phyloP scores from a whole-genome alignment of 2,888 invertebrate genomes.

The Epistrophella euchroma region DNA sequence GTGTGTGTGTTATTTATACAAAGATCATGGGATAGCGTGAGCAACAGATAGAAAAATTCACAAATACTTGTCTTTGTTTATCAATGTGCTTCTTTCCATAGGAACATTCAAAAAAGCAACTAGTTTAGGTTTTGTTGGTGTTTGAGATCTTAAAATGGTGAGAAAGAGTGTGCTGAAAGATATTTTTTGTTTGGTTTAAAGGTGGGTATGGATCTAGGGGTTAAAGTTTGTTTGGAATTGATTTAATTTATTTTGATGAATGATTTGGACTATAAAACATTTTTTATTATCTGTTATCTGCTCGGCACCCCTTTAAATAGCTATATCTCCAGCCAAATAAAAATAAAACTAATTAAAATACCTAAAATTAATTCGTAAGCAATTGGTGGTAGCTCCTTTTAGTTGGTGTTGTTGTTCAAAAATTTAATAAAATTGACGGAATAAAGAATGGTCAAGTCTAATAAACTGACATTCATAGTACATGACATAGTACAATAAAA shows the following conservation, averaged over 20 bases:
- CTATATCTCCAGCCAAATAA: too few species aligned
- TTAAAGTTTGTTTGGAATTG: background rate
- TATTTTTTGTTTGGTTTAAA: conserved; percentile 18
- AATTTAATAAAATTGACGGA: too few species aligned
- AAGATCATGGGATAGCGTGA: conserved; percentile 19
- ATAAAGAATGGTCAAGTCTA: too few species aligned
- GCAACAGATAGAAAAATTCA: background rate
- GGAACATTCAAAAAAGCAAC: conserved; percentile 62
- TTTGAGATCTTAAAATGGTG: conserved; percentile 42
- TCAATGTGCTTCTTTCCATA: conserved; percentile 1
- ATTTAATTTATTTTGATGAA: background rate
- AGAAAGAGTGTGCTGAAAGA: conserved; percentile 58
- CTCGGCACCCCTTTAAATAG: too few species aligned
- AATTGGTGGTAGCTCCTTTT: too few species aligned
- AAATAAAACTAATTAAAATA: too few species aligned
- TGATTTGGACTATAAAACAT: too few species aligned
- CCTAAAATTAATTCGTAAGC: too few species aligned
- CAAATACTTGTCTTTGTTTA: background rate
- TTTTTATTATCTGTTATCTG: too few species aligned
- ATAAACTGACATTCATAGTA: too few species aligned
- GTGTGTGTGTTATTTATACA: background rate
- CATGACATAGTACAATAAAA: too few species aligned
- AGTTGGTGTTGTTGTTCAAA: too few species aligned
- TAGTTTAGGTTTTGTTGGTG: conserved; percentile 50
- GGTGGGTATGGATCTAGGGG: conserved; percentile 48